Conservation (phyloP, 2,797 vertebrate genomes). For the Leuciscus waleckii region DNA sequence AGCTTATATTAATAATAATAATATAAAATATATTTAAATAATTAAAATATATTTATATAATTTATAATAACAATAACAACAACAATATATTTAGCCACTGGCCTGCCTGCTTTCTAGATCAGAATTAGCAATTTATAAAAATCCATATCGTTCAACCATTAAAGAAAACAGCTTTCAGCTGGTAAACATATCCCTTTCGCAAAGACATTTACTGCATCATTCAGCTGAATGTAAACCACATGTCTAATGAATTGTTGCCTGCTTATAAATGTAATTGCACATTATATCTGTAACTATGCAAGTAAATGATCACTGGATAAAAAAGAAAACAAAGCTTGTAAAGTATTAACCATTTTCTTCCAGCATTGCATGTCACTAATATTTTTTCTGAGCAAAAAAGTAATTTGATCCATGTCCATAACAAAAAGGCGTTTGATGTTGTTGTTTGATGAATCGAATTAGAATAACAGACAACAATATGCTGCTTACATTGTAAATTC, state of each 20-base stretch:
- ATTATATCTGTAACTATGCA: slow-evolving; percentile 59
- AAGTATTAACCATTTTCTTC: not conserved
- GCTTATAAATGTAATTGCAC: slow-evolving; percentile 82
- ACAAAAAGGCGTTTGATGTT: slow-evolving; percentile 37
- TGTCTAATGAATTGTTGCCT: slow-evolving; percentile 76
- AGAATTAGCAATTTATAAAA: not conserved
- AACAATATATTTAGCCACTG: not conserved
- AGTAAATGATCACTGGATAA: slow-evolving; percentile 24
- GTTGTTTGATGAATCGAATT: slow-evolving; percentile 69
- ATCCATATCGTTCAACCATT: not conserved
- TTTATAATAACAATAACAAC: not conserved
- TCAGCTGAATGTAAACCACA: slow-evolving; percentile 74
- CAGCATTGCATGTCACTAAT: not conserved
- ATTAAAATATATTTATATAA: not conserved
- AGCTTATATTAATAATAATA: not conserved
- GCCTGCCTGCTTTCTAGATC: not conserved
- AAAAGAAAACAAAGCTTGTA: not conserved
- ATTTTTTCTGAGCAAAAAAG: not conserved
- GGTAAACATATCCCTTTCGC: slow-evolving; percentile 63
- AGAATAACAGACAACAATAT: slow-evolving; percentile 67
- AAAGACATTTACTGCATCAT: slow-evolving; percentile 74
- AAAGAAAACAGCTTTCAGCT: slow-evolving; percentile 49
- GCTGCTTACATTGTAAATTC: slow-evolving; percentile 59
- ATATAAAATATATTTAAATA: too few species aligned
- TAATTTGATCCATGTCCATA: slow-evolving; percentile 19